These are phyloP conservation scores for Lumbricus terrestris DNA, from an alignment of 2,888 invertebrate genomes.

Conservation along the genomic window DNA sequence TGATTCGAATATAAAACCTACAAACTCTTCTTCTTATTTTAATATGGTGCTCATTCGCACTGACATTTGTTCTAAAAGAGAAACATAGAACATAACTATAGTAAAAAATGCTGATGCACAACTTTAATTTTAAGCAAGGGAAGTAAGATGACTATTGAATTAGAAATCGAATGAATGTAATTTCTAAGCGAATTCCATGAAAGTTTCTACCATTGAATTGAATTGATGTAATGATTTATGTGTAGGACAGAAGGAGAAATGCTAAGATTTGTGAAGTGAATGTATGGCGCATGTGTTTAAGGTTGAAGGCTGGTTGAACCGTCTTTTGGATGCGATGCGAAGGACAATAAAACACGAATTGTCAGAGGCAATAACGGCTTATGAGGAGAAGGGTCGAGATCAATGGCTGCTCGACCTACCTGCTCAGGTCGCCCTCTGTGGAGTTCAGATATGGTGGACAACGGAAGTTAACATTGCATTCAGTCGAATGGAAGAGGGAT, in stretches of 20 bases:
- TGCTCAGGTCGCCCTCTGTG: conserved; percentile 71
- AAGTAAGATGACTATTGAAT: not conserved
- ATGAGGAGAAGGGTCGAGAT: conserved; percentile 91
- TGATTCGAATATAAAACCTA: not conserved
- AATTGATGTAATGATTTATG: not conserved
- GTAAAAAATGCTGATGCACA: not conserved
- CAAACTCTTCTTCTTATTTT: not conserved
- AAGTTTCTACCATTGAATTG: not conserved
- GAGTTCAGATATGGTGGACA: conserved; percentile 97
- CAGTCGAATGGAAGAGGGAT: conserved; percentile 85
- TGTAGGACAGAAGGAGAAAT: not conserved
- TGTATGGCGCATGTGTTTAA: conserved; percentile 51
- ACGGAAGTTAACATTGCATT: conserved; percentile 90
- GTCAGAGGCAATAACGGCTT: conserved; percentile 79
- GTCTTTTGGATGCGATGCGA: conserved; percentile 80
- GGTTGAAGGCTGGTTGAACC: conserved; percentile 90
- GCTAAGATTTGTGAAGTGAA: not conserved
- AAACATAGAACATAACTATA: too few species aligned
- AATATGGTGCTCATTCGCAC: not conserved
- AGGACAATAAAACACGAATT: conserved; percentile 78
- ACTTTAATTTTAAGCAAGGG: not conserved
- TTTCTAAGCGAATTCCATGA: not conserved
- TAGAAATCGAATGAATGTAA: too few species aligned
- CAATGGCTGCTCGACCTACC: conserved; percentile 69
- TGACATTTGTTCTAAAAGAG: not conserved